A percentile compares a stretch with the other conserved stretches of the same genome.
Evolutionary conservation across 2,888 invertebrate species (phyloP).

Genomic region (Prenolepis imparis): DNA sequence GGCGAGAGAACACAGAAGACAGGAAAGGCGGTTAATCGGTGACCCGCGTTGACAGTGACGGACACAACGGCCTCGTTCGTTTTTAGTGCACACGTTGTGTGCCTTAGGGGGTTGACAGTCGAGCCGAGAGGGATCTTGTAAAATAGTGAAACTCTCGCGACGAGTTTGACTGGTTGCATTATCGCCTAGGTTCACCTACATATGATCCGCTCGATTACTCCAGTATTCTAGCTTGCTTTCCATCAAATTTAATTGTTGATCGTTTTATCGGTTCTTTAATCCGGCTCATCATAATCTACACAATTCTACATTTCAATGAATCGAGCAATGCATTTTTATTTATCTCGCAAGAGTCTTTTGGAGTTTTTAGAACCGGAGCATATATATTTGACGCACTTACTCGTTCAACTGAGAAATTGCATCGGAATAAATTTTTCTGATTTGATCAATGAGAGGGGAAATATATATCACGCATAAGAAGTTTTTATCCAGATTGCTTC

Average conservation of each 20-base stretch:
- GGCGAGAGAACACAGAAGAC: constrained; percentile 5
- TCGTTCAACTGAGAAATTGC: not conserved
- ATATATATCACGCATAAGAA: not conserved
- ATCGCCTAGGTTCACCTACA: not conserved
- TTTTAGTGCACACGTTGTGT: constrained; percentile 79
- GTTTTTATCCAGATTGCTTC: constrained; percentile 17
- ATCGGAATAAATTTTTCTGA: constrained; percentile 5
- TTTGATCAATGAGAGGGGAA: not conserved
- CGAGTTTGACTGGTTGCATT: not conserved
- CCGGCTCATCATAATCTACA: not conserved
- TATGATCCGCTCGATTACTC: not conserved
- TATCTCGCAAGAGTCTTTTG: not conserved
- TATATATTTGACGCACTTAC: not conserved
- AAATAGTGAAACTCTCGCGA: constrained; percentile 7
- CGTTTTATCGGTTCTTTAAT: not conserved
- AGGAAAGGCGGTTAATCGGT: constrained; percentile 78
- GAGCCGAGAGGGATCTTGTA: not conserved
- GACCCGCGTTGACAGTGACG: constrained; percentile 75
- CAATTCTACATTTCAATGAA: too few relatives aligned
- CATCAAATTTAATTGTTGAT: not conserved
- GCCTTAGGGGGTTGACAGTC: constrained; percentile 45
- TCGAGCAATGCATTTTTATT: not conserved
- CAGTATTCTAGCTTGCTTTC: not conserved
- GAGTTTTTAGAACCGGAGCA: not conserved
- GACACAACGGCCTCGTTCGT: constrained; percentile 84